Evolutionary conservation across 2,797 vertebrate genomes (phyloP), one percentile per base, ranked within the genome.

Genomic region (Linurgus olivaceus): DNA sequence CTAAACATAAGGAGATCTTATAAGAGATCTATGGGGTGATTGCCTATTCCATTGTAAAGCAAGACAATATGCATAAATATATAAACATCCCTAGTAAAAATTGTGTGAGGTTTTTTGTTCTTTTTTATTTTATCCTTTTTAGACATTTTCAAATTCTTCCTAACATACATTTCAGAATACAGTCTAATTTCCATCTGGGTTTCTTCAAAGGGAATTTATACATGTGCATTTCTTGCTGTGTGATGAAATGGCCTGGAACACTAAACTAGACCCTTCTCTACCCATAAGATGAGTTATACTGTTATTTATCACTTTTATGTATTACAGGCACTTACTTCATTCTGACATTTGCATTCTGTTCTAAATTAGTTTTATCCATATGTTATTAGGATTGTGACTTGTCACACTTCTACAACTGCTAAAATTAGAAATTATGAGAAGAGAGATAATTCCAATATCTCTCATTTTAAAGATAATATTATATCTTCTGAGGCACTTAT

Each of bases 201-300:
- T 90, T 93, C 47, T 86, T 82, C 44, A 50, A 57, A 61, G 18
- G 19, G 42, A 89, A 87, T 95, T 85, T 72, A 68, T 65, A 76
- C 6, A 65, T 31, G 28, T 72, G 21, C 13, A 73, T 10, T 13
- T 85, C 82, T 91, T 76, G 62, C 42, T 88, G 51, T 57, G 81
- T 52, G 59, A 91, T 79, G 26, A 91, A 94, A 76, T 42, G 24
- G 33, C 17, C 71, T 82, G 67, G 25, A 91, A 93, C 24, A 37
- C 20, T 65, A 62, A 86, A 61, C 14, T 44, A 94, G 71, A 87
- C 26, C 15, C 11, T 94, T 75, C 40, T 57, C 12, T 75, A 65
- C 66, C 7, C 37, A 26, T 75, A 44, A 81, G 18, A 59, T 65
- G 28, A 83, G 16, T 17, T 73, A 54, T 57, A 85, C 54, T 82